Evolutionary conservation across 2,113 vertebrate genomes (phyloP).

Genomic region (Hylia prasina): DNA sequence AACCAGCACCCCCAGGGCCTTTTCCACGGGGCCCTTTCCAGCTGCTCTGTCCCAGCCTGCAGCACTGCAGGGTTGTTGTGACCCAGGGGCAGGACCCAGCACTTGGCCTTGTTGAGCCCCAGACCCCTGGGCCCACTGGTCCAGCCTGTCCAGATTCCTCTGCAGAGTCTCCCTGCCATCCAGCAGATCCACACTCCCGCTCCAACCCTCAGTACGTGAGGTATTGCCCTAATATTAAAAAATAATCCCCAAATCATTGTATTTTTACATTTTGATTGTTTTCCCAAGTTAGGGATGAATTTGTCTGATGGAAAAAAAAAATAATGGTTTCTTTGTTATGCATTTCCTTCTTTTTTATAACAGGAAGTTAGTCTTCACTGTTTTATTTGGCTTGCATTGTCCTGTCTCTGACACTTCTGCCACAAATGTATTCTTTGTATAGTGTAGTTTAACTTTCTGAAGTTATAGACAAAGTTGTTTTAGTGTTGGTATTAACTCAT

Average conservation of each 20-base stretch:
- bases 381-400: background rate
- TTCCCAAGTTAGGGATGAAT: background rate
- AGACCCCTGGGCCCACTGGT: background rate
- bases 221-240: background rate
- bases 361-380: background rate
- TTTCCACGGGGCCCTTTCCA: rapidly evolving
- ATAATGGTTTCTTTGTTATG: background rate
- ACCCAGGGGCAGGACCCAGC: rapidly evolving
- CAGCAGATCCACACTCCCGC: background rate
- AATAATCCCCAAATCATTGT: background rate
- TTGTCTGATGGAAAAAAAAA: background rate
- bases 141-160: background rate
- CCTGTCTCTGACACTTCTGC: background rate
- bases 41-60: background rate
- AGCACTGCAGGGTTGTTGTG: background rate
- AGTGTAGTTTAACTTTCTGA: background rate
- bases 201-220: background rate
- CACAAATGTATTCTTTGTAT: background rate
- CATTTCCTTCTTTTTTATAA: background rate
- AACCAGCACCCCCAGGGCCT: background rate
- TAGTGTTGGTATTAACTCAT: background rate
- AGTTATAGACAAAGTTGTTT: background rate
- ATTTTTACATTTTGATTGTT: background rate
- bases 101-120: background rate
- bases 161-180: background rate